These are phyloP conservation scores for Uloborus plumipes DNA, from an alignment of 2,888 invertebrate species.

Conservation along the genomic window DNA sequence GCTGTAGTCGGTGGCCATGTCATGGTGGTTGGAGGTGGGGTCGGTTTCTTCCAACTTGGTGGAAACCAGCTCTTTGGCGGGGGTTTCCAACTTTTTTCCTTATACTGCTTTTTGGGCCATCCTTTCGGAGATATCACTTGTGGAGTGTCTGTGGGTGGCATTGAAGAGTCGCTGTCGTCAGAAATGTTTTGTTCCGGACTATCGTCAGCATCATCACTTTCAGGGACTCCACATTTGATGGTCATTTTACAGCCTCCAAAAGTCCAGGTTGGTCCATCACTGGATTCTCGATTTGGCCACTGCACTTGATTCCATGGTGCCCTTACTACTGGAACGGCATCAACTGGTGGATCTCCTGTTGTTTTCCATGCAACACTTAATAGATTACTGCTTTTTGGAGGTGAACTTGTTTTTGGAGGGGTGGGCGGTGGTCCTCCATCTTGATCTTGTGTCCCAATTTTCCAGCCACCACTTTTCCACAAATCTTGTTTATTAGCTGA, in stretches of 20 bases:
- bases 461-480: slow-evolving; percentile 34
- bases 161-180: slow-evolving; percentile 15
- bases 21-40: neutral
- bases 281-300: slow-evolving; percentile 15
- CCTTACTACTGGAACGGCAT: neutral
- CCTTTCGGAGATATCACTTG: slow-evolving; percentile 13
- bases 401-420: slow-evolving; percentile 26
- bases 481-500: neutral
- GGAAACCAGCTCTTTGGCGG: slow-evolving; percentile 23
- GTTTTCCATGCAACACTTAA: slow-evolving; percentile 42
- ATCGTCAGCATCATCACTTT: slow-evolving; percentile 25
- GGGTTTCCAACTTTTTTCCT: slow-evolving; percentile 52
- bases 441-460: neutral
- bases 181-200: slow-evolving; percentile 8
- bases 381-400: slow-evolving; percentile 40
- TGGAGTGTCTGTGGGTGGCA: slow-evolving; percentile 28
- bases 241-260: slow-evolving; percentile 48
- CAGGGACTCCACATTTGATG: slow-evolving; percentile 38
- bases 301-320: slow-evolving; percentile 25
- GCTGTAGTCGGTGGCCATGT: neutral
- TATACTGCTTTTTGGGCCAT: slow-evolving; percentile 30
- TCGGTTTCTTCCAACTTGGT: slow-evolving; percentile 14
- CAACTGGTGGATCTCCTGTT: slow-evolving; percentile 18
- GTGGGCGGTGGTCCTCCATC: neutral
- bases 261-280: slow-evolving; percentile 26